Evolutionary conservation across 2,888 invertebrate species (phyloP).

Genomic region (Craniophora ligustri): DNA sequence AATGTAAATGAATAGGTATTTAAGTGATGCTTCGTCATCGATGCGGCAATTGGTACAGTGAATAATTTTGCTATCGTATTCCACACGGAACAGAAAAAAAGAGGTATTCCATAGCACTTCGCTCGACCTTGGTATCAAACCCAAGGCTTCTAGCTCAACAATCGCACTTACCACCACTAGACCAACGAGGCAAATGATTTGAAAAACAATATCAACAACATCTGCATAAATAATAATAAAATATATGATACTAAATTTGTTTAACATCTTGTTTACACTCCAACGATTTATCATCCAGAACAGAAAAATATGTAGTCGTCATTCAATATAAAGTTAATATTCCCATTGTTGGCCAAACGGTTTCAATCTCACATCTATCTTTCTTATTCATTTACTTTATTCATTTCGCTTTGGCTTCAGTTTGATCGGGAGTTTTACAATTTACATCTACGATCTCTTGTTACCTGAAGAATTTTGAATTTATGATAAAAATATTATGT

Average conservation of each 20-base stretch:
- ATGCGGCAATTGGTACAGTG: too few relatives aligned
- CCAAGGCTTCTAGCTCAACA: too few relatives aligned
- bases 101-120: too few relatives aligned
- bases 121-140: too few relatives aligned
- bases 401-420: background rate
- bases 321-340: constrained; percentile 25
- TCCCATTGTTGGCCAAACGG: background rate
- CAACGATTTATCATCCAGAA: constrained; percentile 21
- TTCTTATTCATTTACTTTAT: constrained; percentile 2
- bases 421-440: background rate
- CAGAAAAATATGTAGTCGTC: constrained; percentile 12
- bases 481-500: background rate
- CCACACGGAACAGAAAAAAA: too few relatives aligned
- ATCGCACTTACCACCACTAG: too few relatives aligned
- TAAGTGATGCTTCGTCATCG: too few relatives aligned
- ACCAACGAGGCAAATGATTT: too few relatives aligned
- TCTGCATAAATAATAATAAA: background rate
- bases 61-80: too few relatives aligned
- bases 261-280: constrained; percentile 3
- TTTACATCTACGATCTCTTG: background rate
- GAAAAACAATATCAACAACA: too few relatives aligned
- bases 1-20: too few relatives aligned
- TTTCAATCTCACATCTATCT: constrained; percentile 7
- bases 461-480: background rate
- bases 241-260: constrained; percentile 3